Percentiles rank a stretch among this genome's conserved stretches.
Conservation (phyloP, 2,797 vertebrate species). For the Pangasius macronema region DNA sequence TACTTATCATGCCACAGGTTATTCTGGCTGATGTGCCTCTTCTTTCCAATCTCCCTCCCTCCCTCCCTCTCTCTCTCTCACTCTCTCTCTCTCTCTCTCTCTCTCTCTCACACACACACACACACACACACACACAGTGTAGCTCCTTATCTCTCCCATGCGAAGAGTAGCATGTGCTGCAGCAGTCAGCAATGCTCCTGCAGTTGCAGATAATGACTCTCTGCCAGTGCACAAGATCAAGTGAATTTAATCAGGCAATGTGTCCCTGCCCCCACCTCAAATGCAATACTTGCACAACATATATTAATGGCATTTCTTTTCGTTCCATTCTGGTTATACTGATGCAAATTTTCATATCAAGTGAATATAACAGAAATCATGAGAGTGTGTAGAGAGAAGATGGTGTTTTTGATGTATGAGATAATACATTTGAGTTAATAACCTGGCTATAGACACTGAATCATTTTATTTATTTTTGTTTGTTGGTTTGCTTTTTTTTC, state of each 20-base stretch:
- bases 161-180: slow-evolving; percentile 18
- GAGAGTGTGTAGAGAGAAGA: neutral
- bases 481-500: too few relatives aligned
- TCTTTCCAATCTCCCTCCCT: neutral
- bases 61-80: neutral
- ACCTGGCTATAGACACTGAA: too few relatives aligned
- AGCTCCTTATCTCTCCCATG: slow-evolving; percentile 1
- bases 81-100: neutral
- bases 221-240: slow-evolving; percentile 35
- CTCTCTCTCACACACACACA: too few relatives aligned
- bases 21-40: neutral
- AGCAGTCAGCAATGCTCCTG: slow-evolving; percentile 11
- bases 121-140: neutral
- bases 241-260: slow-evolving; percentile 42
- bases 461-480: too few relatives aligned
- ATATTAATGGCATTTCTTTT: neutral
- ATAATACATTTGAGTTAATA: too few relatives aligned
- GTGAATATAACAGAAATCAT: neutral
- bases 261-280: neutral
- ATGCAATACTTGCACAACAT: neutral
- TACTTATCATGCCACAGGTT: neutral
- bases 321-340: neutral
- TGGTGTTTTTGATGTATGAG: neutral
- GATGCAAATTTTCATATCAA: neutral
- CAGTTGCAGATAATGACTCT: slow-evolving; percentile 29